phyloP scores from a whole-genome alignment of 1,140 invertebrate genomes.

The Habropoda laboriosa region DNA sequence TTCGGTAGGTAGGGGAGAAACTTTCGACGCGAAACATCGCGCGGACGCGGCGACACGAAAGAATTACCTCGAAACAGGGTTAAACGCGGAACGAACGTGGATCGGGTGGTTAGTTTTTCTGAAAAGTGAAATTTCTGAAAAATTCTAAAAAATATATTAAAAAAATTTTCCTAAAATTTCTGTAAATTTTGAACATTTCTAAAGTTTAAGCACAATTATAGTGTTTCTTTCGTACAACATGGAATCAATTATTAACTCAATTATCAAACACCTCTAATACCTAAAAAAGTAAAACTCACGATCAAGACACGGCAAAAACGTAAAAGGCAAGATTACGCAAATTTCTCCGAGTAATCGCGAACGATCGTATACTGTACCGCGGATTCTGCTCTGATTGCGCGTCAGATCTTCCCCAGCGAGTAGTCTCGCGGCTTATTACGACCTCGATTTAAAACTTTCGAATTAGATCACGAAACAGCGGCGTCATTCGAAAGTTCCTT shows the following conservation, averaged over 20 bases:
- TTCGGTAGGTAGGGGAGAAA: background rate
- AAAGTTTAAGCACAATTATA: no score
- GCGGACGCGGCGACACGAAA: background rate
- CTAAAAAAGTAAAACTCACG: background rate
- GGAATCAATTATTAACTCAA: no score
- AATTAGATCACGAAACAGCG: slow-evolving; percentile 67
- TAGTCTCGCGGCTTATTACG: slow-evolving; percentile 33
- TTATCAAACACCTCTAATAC: background rate
- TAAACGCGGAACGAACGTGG: background rate
- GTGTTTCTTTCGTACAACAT: no score
- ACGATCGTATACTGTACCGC: background rate
- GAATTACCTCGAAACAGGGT: background rate
- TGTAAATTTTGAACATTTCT: no score
- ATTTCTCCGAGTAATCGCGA: background rate
- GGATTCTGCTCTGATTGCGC: background rate
- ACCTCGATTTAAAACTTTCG: slow-evolving; percentile 66
- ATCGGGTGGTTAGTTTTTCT: no score
- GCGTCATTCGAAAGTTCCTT: slow-evolving; percentile 51
- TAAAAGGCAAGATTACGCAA: background rate
- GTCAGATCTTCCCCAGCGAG: background rate
- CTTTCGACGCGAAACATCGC: background rate
- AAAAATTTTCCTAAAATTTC: no score
- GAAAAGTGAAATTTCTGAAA: no score
- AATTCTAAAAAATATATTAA: no score
- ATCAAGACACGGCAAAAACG: no score